Evolutionary conservation across 2,113 vertebrate genomes (phyloP).

Genomic region (Phalacrocorax carbo): DNA sequence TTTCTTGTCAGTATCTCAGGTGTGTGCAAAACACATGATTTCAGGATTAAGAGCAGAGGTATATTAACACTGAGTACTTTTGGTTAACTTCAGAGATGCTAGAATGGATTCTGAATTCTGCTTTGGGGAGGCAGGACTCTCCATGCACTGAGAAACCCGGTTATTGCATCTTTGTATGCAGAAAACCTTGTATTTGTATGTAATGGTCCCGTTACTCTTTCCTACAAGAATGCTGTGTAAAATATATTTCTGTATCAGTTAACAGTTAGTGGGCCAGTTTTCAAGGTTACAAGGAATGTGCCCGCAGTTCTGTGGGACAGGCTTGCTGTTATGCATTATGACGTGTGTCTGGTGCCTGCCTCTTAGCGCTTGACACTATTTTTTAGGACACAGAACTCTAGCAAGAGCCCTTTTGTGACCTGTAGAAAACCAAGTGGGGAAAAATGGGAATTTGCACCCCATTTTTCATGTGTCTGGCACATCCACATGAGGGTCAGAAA

Average conservation of each 20-base stretch:
- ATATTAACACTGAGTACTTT: not conserved
- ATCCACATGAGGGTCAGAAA: not conserved
- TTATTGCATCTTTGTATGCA: fast-evolving
- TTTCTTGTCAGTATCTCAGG: not conserved
- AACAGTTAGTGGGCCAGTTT: not conserved
- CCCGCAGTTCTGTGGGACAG: not conserved
- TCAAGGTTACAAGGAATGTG: not conserved
- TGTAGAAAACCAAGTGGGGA: not conserved
- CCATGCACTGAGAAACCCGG: too few relatives aligned
- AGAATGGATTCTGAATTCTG: not conserved
- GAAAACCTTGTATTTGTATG: fast-evolving
- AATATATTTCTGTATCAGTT: not conserved
- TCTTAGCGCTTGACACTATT: fast-evolving
- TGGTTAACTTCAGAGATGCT: not conserved
- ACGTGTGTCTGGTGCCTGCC: not conserved
- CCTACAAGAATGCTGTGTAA: not conserved
- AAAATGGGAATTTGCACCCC: not conserved
- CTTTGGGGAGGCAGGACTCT: not conserved
- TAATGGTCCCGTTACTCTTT: not conserved
- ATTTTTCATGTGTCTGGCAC: not conserved
- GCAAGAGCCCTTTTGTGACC: not conserved
- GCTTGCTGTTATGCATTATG: not conserved
- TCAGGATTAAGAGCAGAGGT: not conserved
- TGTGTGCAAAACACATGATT: not conserved
- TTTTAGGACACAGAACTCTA: not conserved